Conservation (phyloP, 2,113 vertebrate genomes). For the Catharus bicknelli region DNA sequence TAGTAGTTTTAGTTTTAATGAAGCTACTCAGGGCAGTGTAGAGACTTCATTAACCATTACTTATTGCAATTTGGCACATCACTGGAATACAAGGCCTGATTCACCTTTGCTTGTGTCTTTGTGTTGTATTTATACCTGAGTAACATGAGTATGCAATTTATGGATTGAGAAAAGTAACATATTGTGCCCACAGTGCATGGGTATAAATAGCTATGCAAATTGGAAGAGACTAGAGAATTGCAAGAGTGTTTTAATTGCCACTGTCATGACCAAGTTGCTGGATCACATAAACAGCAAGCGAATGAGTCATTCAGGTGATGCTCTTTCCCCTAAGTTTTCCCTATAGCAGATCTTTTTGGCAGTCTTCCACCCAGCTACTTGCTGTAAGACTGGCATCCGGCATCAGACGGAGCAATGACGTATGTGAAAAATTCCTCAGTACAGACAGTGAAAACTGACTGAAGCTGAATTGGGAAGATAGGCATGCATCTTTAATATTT, state of each 20-base stretch:
- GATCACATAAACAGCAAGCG: neutral
- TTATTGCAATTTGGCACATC: neutral
- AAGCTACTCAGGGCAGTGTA: neutral
- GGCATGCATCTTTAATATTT: neutral
- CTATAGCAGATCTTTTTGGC: neutral
- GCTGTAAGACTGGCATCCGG: neutral
- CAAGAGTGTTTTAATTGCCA: neutral
- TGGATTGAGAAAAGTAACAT: neutral
- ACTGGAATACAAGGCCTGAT: neutral
- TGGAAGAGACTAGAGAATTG: neutral
- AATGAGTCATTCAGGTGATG: neutral
- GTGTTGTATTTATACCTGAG: neutral
- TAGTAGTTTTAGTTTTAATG: neutral
- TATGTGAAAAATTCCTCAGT: neutral
- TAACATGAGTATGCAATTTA: neutral
- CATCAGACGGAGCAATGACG: neutral
- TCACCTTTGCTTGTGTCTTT: slow-evolving; percentile 1
- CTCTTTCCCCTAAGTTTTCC: neutral
- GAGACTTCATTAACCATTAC: neutral
- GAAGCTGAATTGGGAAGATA: neutral
- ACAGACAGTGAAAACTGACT: neutral
- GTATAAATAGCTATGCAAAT: slow-evolving; percentile 47
- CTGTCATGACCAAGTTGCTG: neutral
- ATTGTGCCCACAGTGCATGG: neutral
- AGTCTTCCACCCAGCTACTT: neutral